phyloP scores from a whole-genome alignment of 2,797 vertebrate genomes.

The Orestias chungarensis region DNA sequence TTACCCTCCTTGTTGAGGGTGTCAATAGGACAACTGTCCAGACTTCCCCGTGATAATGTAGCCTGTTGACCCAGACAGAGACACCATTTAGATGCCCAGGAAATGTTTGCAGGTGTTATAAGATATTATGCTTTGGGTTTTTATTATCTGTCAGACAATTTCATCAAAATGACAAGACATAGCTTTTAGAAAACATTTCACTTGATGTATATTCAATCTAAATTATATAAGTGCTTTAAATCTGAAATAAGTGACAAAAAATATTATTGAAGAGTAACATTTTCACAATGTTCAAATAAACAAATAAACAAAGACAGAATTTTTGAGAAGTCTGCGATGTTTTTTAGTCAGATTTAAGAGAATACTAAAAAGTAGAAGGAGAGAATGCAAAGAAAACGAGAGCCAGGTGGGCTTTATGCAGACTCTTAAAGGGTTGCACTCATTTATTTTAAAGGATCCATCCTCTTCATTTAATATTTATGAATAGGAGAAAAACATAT shows the following conservation, averaged over 20 bases:
- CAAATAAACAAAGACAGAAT: not conserved
- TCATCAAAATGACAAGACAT: not conserved
- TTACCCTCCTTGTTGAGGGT: not conserved
- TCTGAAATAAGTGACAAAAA: not conserved
- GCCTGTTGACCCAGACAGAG: not conserved
- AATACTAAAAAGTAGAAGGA: constrained; percentile 9
- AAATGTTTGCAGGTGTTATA: not conserved
- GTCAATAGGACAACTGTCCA: not conserved
- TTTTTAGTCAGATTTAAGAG: constrained; percentile 5
- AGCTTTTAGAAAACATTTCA: too few relatives aligned
- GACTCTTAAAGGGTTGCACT: constrained; percentile 53
- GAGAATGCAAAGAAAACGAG: not conserved
- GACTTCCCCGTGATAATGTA: not conserved
- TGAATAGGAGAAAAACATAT: constrained; percentile 47
- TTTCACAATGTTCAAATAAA: not conserved
- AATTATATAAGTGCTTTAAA: too few relatives aligned
- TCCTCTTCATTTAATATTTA: constrained; percentile 65
- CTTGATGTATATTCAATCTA: too few relatives aligned
- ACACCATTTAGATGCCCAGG: not conserved
- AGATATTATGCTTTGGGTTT: not conserved
- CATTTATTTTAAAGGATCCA: constrained; percentile 64
- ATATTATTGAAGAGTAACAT: too few relatives aligned
- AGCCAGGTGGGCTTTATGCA: not conserved
- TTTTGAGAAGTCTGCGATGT: constrained; percentile 6
- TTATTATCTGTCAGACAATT: not conserved